phyloP scores from a whole-genome alignment of 1,140 invertebrate species.

The Anadara kagoshimensis region DNA sequence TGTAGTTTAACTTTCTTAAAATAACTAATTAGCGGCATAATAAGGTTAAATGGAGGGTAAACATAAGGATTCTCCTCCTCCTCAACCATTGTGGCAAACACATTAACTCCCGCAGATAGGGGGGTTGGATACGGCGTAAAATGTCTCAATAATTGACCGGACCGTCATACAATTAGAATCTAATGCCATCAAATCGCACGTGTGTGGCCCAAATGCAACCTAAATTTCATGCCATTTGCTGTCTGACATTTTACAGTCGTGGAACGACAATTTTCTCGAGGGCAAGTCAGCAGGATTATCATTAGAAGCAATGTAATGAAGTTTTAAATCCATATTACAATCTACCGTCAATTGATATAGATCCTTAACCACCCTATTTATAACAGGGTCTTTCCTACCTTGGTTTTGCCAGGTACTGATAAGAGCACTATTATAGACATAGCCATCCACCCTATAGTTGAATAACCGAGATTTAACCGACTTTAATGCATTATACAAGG shows the following conservation, averaged over 20 bases:
- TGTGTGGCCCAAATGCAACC: too few species aligned
- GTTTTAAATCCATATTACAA: conserved; percentile 20
- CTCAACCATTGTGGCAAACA: not conserved
- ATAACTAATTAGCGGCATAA: not conserved
- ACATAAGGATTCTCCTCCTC: conserved; percentile 10
- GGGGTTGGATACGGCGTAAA: conserved; percentile 6
- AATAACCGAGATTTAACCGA: not conserved
- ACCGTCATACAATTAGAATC: conserved; percentile 19
- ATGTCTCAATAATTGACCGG: conserved; percentile 15
- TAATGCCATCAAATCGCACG: conserved; percentile 5
- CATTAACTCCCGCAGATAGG: not conserved
- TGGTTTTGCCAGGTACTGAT: conserved; percentile 11
- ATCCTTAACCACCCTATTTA: conserved; percentile 23
- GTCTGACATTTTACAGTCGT: too few species aligned
- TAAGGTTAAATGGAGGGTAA: conserved; percentile 9
- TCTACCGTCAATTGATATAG: conserved; percentile 14
- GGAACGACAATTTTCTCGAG: conserved; percentile 9
- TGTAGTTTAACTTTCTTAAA: not conserved
- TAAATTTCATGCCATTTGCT: too few species aligned
- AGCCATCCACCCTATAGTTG: conserved; percentile 30
- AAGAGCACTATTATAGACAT: conserved; percentile 18
- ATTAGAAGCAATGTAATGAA: conserved; percentile 20
- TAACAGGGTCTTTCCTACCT: conserved; percentile 2
- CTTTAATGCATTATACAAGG: conserved; percentile 7
- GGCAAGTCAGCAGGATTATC: conserved; percentile 26